phyloP scores from a whole-genome alignment of 2,113 vertebrate species.

The Apistogramma diplotaenia region DNA sequence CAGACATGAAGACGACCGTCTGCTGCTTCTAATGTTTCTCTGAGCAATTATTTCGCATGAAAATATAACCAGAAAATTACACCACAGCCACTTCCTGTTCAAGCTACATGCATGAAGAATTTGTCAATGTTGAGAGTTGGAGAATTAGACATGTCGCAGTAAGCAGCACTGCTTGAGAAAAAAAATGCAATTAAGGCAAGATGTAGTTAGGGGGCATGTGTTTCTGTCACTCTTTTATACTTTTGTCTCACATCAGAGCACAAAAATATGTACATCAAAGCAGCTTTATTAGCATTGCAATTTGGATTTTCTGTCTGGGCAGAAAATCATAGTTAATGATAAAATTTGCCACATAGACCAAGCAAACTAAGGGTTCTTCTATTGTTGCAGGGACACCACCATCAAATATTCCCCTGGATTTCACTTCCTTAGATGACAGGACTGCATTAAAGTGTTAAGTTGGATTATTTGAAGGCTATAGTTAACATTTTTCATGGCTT shows the following conservation, averaged over 20 bases:
- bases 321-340: not conserved
- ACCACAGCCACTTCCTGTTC: too few relatives aligned
- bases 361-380: not conserved
- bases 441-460: not conserved
- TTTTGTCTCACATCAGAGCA: not conserved
- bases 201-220: not conserved
- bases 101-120: too few relatives aligned
- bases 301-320: not conserved
- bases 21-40: not conserved
- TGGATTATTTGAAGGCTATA: not conserved
- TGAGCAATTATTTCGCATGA: not conserved
- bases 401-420: not conserved
- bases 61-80: not conserved
- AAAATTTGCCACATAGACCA: not conserved
- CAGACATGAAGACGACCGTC: not conserved
- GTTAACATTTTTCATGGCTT: not conserved
- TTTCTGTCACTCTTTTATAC: not conserved
- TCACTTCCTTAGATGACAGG: not conserved
- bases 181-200: not conserved
- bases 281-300: not conserved
- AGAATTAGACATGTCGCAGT: not conserved
- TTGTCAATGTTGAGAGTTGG: too few relatives aligned
- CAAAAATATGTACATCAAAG: not conserved
- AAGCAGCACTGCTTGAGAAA: not conserved
- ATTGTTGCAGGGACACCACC: not conserved